phyloP scores from a whole-genome alignment of 2,113 vertebrate species.

The Tyto alba region DNA sequence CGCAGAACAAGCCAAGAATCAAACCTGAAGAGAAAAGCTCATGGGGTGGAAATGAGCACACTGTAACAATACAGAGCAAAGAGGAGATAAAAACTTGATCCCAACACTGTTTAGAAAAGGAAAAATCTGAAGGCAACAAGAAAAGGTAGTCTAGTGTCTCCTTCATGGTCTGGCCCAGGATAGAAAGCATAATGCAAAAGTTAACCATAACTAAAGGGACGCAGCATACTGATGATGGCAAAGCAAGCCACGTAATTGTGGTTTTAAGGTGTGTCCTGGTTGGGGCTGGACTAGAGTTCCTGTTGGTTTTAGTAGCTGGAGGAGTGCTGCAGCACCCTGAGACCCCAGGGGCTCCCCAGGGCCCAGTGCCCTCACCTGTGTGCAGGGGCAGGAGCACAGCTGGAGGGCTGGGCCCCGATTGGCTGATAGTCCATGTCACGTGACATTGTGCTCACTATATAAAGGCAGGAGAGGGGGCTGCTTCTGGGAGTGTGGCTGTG shows the following conservation, averaged over 20 bases:
- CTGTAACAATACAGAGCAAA: not conserved
- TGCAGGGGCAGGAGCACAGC: too few relatives aligned
- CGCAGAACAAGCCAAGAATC: not conserved
- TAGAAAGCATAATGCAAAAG: not conserved
- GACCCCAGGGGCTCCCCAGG: too few relatives aligned
- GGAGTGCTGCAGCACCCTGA: too few relatives aligned
- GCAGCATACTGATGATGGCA: not conserved
- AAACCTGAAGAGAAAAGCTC: not conserved
- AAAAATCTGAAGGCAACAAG: not conserved
- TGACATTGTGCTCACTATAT: too few relatives aligned
- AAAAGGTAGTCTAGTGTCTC: not conserved
- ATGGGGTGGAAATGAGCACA: rapidly evolving
- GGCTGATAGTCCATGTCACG: too few relatives aligned
- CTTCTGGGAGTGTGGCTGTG: too few relatives aligned
- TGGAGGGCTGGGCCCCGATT: too few relatives aligned
- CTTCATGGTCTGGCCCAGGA: not conserved
- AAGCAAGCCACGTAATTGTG: not conserved
- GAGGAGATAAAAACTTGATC: not conserved
- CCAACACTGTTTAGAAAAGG: not conserved
- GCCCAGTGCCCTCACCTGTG: too few relatives aligned
- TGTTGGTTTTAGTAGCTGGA: too few relatives aligned
- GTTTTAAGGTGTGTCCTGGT: not conserved
- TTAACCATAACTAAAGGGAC: not conserved
- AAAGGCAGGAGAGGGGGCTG: too few relatives aligned
- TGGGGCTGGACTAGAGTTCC: too few relatives aligned